Evolutionary conservation across 2,113 vertebrate species (phyloP).

Genomic region (Propithecus coquereli): DNA sequence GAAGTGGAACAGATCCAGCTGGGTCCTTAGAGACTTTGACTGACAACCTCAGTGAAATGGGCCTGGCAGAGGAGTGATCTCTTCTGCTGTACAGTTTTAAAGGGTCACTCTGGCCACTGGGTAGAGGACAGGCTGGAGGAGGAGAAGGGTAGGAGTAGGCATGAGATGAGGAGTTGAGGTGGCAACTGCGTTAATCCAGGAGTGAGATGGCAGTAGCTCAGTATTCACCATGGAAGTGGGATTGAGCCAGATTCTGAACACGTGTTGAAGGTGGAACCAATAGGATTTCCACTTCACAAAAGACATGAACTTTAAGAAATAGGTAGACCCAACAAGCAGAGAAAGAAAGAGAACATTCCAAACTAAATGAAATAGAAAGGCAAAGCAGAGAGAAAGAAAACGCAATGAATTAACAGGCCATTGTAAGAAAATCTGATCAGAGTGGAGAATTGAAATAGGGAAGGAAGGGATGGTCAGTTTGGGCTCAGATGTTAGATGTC

Average conservation of each 20-base stretch:
- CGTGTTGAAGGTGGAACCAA: neutral
- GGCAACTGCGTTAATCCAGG: neutral
- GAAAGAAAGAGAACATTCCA: neutral
- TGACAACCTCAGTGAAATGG: neutral
- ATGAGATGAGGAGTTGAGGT: neutral
- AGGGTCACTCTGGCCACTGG: neutral
- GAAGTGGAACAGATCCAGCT: neutral
- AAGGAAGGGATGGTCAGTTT: neutral
- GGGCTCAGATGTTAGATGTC: neutral
- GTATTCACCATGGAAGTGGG: neutral
- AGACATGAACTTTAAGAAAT: neutral
- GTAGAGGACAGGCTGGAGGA: neutral
- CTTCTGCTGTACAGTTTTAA: neutral
- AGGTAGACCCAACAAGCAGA: neutral
- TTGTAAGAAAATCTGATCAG: neutral
- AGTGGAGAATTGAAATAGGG: neutral
- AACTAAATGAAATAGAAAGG: neutral
- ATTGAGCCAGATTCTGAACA: neutral
- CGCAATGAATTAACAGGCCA: neutral
- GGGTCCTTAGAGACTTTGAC: neutral
- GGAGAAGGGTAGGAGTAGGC: no score
- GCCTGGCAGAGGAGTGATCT: neutral
- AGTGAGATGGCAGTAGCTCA: no score
- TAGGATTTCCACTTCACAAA: neutral
- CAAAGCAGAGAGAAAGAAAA: neutral